Conservation (phyloP, 2,888 invertebrate genomes). For the Perizoma affinitatum region DNA sequence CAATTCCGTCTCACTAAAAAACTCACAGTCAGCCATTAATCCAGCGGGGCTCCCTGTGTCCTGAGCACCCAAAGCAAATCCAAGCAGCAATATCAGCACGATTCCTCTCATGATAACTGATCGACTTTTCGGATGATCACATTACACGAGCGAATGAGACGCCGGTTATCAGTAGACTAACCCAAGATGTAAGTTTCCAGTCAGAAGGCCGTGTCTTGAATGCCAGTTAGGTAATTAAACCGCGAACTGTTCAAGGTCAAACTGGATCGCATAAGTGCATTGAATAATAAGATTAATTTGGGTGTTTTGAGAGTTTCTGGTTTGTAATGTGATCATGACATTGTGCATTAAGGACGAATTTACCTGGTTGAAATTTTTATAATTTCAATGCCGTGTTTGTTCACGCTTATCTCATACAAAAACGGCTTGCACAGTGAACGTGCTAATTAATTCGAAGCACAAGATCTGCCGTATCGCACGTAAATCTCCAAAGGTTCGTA, state of each 20-base stretch:
- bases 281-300: background rate
- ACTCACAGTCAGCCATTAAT: conserved; percentile 69
- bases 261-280: conserved; percentile 13
- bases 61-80: conserved; percentile 39
- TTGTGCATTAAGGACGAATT: background rate
- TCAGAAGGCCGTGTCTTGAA: conserved; percentile 46
- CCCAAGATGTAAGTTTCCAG: conserved; percentile 51
- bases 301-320: background rate
- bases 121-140: conserved; percentile 11
- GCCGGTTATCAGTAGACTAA: conserved; percentile 50
- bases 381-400: background rate
- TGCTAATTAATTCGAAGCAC: too few species aligned
- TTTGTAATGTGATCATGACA: conserved; percentile 8
- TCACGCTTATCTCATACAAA: background rate
- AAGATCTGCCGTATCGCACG: too few species aligned
- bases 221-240: conserved; percentile 38
- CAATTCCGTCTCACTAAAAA: background rate
- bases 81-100: conserved; percentile 37
- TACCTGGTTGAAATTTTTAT: background rate
- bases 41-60: conserved; percentile 67
- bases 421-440: too few species aligned
- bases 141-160: conserved; percentile 46
- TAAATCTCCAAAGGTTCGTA: too few species aligned
- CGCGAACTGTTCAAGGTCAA: conserved; percentile 36
- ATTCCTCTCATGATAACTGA: conserved; percentile 25